phyloP scores from a whole-genome alignment of 2,888 invertebrate species.

The Hermaeophaga mercurialis region DNA sequence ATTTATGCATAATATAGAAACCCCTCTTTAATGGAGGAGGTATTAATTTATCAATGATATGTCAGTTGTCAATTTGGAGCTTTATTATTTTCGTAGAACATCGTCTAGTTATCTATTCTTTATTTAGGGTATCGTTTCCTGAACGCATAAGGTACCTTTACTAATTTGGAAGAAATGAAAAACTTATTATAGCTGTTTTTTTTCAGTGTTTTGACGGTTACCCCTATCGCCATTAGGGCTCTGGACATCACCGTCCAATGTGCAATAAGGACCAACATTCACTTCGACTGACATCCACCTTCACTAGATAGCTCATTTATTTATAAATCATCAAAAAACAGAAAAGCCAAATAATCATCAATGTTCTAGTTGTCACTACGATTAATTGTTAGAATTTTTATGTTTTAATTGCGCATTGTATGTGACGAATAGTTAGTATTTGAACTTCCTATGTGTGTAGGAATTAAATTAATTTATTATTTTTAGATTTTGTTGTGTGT shows the following conservation, averaged over 20 bases:
- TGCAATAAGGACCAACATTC: slow-evolving; percentile 60
- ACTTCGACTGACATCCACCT: slow-evolving; percentile 57
- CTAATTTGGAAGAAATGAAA: too few relatives aligned
- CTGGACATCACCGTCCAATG: slow-evolving; percentile 57
- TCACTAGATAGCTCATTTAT: slow-evolving; percentile 56
- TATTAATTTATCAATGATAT: too few relatives aligned
- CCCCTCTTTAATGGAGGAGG: too few relatives aligned
- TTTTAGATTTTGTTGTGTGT: slow-evolving; percentile 44
- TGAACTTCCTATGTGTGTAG: slow-evolving; percentile 26
- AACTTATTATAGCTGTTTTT: slow-evolving; percentile 36
- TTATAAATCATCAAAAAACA: slow-evolving; percentile 47
- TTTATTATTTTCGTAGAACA: too few relatives aligned
- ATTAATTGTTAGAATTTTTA: slow-evolving; percentile 53
- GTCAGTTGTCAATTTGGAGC: too few relatives aligned
- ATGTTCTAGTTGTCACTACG: slow-evolving; percentile 55
- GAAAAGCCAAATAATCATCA: slow-evolving; percentile 57
- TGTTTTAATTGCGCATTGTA: slow-evolving; percentile 50
- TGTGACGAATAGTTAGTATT: slow-evolving; percentile 44
- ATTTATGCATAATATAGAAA: too few relatives aligned
- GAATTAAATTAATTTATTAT: slow-evolving; percentile 34
- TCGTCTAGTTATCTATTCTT: too few relatives aligned
- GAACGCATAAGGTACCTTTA: too few relatives aligned
- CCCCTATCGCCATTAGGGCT: slow-evolving; percentile 56
- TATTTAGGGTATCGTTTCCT: too few relatives aligned
- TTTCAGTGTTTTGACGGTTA: slow-evolving; percentile 59